Evolutionary conservation across 2,888 invertebrate genomes (phyloP).

Genomic region (Synanthedon myopaeformis): DNA sequence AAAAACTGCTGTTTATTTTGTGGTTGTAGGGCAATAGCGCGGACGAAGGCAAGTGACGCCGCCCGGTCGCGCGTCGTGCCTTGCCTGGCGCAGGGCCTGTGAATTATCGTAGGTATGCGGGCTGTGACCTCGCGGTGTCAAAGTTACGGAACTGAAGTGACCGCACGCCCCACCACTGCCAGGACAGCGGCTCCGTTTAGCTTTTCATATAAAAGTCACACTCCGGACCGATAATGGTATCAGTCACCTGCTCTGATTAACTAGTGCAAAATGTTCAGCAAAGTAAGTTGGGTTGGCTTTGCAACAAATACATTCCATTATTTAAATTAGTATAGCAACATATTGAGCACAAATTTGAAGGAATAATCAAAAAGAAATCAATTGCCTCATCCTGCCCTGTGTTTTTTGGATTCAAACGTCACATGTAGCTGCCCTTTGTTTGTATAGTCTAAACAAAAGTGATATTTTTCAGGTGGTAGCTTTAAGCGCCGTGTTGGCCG

Average conservation of each 20-base stretch:
- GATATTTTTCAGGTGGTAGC: slow-evolving; percentile 39
- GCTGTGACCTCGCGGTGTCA: slow-evolving; percentile 65
- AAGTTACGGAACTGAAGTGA: slow-evolving; percentile 67
- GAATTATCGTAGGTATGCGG: slow-evolving; percentile 42
- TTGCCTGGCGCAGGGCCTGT: slow-evolving; percentile 11
- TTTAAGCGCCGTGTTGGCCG: slow-evolving; percentile 59
- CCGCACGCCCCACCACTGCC: slow-evolving; percentile 52
- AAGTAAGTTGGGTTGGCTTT: slow-evolving; percentile 40
- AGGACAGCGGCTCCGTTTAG: slow-evolving; percentile 58
- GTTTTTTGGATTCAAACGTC: too few species aligned
- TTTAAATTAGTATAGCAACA: too few species aligned
- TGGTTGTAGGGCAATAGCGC: too few species aligned
- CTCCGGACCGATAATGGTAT: slow-evolving; percentile 56
- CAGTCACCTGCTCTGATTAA: slow-evolving; percentile 65
- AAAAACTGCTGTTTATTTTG: not conserved
- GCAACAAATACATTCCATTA: not conserved
- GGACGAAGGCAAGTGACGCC: too few species aligned
- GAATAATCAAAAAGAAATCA: too few species aligned
- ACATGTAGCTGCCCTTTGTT: too few species aligned
- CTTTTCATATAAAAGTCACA: slow-evolving; percentile 68
- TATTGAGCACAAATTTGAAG: too few species aligned
- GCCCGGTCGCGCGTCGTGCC: too few species aligned
- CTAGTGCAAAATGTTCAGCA: slow-evolving; percentile 66
- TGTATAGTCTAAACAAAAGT: not conserved
- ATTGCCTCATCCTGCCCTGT: too few species aligned